phyloP scores from a whole-genome alignment of 2,113 vertebrate species.

The Petrocephalus microphthalmus region DNA sequence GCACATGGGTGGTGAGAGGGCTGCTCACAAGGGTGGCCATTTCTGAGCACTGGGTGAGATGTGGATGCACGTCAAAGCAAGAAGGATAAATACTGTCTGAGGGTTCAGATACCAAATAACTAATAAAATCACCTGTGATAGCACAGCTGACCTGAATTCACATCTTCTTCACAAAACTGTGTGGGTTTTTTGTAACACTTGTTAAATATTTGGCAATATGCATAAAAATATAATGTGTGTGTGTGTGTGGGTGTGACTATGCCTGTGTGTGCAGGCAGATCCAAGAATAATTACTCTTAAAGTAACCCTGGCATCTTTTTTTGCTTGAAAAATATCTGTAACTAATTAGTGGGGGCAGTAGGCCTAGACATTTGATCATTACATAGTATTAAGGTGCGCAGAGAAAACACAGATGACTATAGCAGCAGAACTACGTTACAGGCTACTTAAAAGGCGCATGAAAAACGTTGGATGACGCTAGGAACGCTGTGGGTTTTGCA shows the following conservation, averaged over 20 bases:
- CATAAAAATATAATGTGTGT: neutral
- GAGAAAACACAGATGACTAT: neutral
- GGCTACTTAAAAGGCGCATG: neutral
- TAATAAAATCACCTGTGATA: neutral
- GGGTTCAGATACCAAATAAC: neutral
- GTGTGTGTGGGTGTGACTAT: neutral
- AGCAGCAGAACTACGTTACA: neutral
- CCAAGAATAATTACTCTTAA: neutral
- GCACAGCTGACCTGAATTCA: neutral
- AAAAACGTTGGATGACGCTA: neutral
- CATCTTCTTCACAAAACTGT: neutral
- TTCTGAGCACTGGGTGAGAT: conserved; percentile 27
- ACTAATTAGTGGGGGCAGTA: neutral
- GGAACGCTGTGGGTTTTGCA: neutral
- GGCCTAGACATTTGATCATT: neutral
- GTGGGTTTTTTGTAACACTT: neutral
- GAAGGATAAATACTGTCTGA: neutral
- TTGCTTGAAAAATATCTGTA: neutral
- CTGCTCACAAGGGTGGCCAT: conserved; percentile 47
- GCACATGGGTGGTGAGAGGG: conserved; percentile 62
- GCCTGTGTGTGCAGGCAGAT: neutral
- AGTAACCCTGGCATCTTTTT: neutral
- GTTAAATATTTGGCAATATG: neutral
- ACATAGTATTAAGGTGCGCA: neutral
- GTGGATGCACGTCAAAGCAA: neutral